Evolutionary conservation across 2,888 invertebrate genomes (phyloP).

Genomic region (Drosophila lutescens): DNA sequence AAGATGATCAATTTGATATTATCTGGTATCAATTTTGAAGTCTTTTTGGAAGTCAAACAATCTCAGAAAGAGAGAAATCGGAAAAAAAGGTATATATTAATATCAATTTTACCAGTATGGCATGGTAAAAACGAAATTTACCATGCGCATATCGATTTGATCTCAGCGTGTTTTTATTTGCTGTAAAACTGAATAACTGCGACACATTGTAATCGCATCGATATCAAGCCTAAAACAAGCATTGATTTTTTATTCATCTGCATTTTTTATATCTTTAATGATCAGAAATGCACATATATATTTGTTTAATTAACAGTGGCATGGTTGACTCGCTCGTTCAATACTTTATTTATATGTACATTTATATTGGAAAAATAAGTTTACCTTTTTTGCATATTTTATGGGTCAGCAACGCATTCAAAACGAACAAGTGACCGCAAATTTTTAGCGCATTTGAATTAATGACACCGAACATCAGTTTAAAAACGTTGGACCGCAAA

Average conservation of each 20-base stretch:
- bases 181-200: no score
- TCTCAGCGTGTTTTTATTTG: no score
- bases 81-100: no score
- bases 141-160: no score
- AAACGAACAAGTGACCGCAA: conserved; percentile 56
- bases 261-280: background rate
- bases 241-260: background rate
- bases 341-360: background rate
- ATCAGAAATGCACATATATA: background rate
- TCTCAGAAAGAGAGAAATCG: no score
- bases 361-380: conserved; percentile 31
- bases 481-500: conserved; percentile 67
- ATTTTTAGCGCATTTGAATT: conserved; percentile 66
- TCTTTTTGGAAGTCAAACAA: no score
- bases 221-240: no score
- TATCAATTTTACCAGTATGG: no score
- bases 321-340: background rate
- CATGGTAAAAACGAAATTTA: no score
- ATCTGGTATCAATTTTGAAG: no score
- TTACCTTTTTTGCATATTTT: conserved; percentile 64
- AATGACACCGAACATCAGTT: conserved; percentile 65
- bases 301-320: background rate
- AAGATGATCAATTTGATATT: no score
- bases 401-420: conserved; percentile 41
- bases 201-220: no score